Evolutionary conservation across 2,888 invertebrate species (phyloP).

Genomic region (Andrena marginata): DNA sequence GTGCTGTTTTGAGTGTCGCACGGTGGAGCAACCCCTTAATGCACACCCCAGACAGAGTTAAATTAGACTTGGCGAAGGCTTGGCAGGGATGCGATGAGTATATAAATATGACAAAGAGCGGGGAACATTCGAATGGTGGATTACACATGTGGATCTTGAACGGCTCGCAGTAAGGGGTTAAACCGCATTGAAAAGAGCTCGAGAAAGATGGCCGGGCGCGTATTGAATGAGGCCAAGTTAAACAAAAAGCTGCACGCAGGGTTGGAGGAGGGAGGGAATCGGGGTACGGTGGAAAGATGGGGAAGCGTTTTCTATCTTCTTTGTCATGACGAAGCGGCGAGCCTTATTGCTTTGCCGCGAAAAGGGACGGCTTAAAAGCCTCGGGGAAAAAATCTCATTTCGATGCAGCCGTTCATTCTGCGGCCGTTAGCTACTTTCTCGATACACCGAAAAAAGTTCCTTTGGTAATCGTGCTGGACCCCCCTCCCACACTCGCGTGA

Average conservation of each 20-base stretch:
- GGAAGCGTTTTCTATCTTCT: slow-evolving; percentile 45
- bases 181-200: slow-evolving; percentile 5
- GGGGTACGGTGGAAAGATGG: slow-evolving; percentile 38
- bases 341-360: slow-evolving; percentile 64
- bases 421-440: slow-evolving; percentile 62
- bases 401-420: slow-evolving; percentile 66
- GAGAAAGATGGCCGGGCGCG: slow-evolving; percentile 22
- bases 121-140: too few relatives aligned
- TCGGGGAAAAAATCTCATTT: slow-evolving; percentile 69
- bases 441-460: slow-evolving; percentile 60
- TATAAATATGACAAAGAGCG: too few relatives aligned
- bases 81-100: too few relatives aligned
- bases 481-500: not conserved
- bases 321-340: slow-evolving; percentile 52
- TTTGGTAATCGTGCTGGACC: slow-evolving; percentile 42
- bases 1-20: too few relatives aligned
- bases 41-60: too few relatives aligned
- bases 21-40: too few relatives aligned
- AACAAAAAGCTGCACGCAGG: slow-evolving; percentile 31
- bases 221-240: slow-evolving; percentile 47
- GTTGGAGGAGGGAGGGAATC: slow-evolving; percentile 16
- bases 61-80: too few relatives aligned
- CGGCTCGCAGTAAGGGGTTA: slow-evolving; percentile 2
- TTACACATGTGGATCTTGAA: too few relatives aligned
- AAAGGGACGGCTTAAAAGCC: slow-evolving; percentile 66